phyloP scores from a whole-genome alignment of 2,888 invertebrate species.

The Thysanoteuthis rhombus region DNA sequence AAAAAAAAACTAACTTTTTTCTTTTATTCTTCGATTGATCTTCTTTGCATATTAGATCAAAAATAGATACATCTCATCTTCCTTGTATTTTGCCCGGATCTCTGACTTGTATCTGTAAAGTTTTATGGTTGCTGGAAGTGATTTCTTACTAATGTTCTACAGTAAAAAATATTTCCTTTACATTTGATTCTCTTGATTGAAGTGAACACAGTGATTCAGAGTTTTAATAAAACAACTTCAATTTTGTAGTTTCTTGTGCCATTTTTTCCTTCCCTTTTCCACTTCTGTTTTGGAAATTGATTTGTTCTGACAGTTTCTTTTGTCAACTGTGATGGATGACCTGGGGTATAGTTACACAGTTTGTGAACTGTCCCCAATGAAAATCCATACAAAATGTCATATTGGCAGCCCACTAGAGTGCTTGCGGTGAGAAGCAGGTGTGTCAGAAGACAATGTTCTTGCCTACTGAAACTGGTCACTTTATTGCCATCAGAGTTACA shows the following conservation, averaged over 20 bases:
- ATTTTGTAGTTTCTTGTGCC: background rate
- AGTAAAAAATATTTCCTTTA: background rate
- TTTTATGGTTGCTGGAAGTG: background rate
- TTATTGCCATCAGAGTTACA: background rate
- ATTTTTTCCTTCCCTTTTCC: background rate
- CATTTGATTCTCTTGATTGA: too few relatives aligned
- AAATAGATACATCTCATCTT: background rate
- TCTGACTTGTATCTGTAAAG: background rate
- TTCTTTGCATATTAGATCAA: too few relatives aligned
- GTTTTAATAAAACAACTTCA: background rate
- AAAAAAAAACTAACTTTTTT: too few relatives aligned
- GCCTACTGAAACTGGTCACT: background rate
- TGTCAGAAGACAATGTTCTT: background rate
- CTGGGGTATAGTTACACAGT: background rate
- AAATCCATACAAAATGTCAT: background rate
- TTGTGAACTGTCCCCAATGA: background rate
- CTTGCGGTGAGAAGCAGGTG: background rate
- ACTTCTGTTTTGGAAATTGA: background rate
- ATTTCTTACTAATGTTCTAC: background rate
- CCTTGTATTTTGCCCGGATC: background rate
- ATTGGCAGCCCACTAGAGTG: background rate
- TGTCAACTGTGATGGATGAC: slow-evolving; percentile 12
- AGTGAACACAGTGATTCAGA: background rate
- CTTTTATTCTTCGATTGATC: too few relatives aligned
- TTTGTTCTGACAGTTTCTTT: background rate